phyloP scores from a whole-genome alignment of 1,140 invertebrate species.

The Lepidurus packardi region DNA sequence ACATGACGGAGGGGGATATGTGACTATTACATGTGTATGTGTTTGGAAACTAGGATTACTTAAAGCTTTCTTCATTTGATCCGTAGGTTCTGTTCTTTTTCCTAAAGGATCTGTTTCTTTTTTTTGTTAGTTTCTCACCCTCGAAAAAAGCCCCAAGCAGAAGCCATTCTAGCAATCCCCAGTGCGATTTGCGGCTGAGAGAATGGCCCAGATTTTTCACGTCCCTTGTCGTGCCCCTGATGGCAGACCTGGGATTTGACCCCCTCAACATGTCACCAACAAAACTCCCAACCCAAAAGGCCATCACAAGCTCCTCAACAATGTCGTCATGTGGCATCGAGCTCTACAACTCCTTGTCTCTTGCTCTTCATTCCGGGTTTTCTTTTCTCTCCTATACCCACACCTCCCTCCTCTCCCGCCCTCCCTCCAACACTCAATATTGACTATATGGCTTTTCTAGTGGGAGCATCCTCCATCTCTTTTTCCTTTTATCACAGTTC shows the following conservation, averaged over 20 bases:
- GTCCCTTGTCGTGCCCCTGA: slow-evolving; percentile 20
- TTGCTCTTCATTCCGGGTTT: neutral
- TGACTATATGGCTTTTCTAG: slow-evolving; percentile 6
- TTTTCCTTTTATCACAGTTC: neutral
- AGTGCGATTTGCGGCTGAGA: slow-evolving; percentile 20
- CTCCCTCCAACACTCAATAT: slow-evolving; percentile 6
- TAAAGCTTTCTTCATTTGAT: slow-evolving; percentile 10
- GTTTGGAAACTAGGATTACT: neutral
- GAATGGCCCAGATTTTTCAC: slow-evolving; percentile 21
- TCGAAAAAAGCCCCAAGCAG: slow-evolving; percentile 13
- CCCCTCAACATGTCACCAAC: slow-evolving; percentile 11
- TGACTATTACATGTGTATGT: slow-evolving; percentile 19
- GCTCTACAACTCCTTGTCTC: neutral
- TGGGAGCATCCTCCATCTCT: slow-evolving; percentile 14
- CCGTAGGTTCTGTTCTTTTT: neutral
- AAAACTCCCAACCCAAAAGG: slow-evolving; percentile 14
- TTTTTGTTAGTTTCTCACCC: neutral
- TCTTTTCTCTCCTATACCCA: neutral
- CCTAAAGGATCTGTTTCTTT: neutral
- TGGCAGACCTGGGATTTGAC: slow-evolving; percentile 20
- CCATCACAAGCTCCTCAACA: slow-evolving; percentile 13
- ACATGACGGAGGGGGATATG: neutral
- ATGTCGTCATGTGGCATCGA: slow-evolving; percentile 1
- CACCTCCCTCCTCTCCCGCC: neutral
- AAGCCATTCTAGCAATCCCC: slow-evolving; percentile 14